These are phyloP conservation scores for Copidosoma floridanum DNA, from an alignment of 1,140 invertebrate species.

Conservation along the genomic window DNA sequence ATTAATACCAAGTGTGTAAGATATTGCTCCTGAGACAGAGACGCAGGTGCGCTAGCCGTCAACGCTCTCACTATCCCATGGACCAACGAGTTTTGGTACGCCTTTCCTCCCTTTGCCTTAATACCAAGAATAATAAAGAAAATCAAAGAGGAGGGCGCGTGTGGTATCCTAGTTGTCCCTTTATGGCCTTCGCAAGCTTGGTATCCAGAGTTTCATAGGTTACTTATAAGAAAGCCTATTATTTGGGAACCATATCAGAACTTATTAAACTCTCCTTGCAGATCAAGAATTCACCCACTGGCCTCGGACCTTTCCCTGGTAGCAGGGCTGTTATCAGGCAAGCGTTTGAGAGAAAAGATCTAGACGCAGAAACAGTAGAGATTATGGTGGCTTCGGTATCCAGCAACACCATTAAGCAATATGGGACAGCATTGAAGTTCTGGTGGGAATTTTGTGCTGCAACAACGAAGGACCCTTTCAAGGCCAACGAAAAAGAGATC, in stretches of 20 bases:
- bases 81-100: slow-evolving; percentile 32
- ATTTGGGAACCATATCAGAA: not conserved
- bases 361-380: not conserved
- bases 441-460: slow-evolving; percentile 11
- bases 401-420: slow-evolving; percentile 21
- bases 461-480: not conserved
- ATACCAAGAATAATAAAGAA: slow-evolving; percentile 33
- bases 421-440: slow-evolving; percentile 8
- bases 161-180: slow-evolving; percentile 4
- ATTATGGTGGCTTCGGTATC: slow-evolving; percentile 16
- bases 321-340: slow-evolving; percentile 21
- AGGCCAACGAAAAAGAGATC: not conserved
- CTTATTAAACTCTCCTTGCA: not conserved
- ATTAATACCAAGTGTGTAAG: slow-evolving; percentile 33
- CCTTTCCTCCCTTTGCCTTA: slow-evolving; percentile 38
- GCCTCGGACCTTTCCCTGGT: not conserved
- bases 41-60: slow-evolving; percentile 29
- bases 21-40: slow-evolving; percentile 36
- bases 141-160: slow-evolving; percentile 24
- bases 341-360: slow-evolving; percentile 9
- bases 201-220: not conserved
- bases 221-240: not conserved
- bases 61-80: slow-evolving; percentile 41
- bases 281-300: not conserved
- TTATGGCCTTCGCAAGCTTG: slow-evolving; percentile 6